Conservation (phyloP, 2,888 invertebrate genomes). For the Scaptomyza polygonia region DNA sequence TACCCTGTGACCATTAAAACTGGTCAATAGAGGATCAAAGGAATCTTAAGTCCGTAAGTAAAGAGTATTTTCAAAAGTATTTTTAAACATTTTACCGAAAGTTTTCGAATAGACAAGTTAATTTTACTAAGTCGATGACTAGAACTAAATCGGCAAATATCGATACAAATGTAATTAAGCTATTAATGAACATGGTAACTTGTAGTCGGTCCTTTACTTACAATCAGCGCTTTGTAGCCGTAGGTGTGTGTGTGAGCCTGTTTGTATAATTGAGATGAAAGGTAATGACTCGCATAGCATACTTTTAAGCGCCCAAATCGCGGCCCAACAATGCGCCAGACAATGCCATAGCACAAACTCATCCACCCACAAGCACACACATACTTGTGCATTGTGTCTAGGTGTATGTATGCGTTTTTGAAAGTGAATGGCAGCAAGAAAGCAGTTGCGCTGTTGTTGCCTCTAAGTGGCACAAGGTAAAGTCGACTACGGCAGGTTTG, state of each 20-base stretch:
- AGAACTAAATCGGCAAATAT: not conserved
- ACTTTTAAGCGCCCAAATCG: constrained; percentile 74
- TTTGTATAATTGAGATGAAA: constrained; percentile 78
- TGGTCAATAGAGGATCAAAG: not conserved
- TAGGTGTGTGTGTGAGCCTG: constrained; percentile 24
- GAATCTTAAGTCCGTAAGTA: too few species aligned
- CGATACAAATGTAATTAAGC: not conserved
- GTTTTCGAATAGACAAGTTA: not conserved
- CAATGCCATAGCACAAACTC: constrained; percentile 53
- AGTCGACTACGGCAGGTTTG: constrained; percentile 47
- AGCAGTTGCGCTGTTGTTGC: constrained; percentile 53
- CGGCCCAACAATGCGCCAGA: constrained; percentile 72
- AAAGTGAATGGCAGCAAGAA: constrained; percentile 67
- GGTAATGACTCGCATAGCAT: constrained; percentile 77
- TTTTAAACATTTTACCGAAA: too few species aligned
- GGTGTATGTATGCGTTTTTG: constrained; percentile 20
- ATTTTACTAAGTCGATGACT: not conserved
- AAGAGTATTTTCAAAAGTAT: too few species aligned
- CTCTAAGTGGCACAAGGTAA: constrained; percentile 79
- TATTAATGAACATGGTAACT: not conserved
- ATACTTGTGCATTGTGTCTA: constrained; percentile 20
- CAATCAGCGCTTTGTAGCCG: not conserved
- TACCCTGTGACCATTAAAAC: not conserved
- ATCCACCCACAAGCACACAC: constrained; percentile 6
- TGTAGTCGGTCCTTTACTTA: not conserved